These are phyloP conservation scores for Ascaphus truei DNA, from an alignment of 2,113 vertebrate genomes.

Conservation along the genomic window DNA sequence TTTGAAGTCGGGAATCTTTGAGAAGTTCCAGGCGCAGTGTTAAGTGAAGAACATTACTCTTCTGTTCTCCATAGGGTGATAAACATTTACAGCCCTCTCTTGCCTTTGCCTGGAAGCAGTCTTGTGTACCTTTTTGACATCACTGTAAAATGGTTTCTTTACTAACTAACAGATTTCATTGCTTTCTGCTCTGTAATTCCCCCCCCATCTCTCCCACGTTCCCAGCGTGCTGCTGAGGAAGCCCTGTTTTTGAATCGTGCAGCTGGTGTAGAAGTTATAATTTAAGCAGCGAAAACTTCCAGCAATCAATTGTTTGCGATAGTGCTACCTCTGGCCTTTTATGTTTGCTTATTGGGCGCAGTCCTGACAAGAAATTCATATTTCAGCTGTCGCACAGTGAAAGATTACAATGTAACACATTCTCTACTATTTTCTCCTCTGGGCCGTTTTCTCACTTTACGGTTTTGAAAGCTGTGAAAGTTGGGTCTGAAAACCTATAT, in stretches of 20 bases:
- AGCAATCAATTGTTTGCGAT: not conserved
- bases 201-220: not conserved
- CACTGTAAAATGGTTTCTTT: conserved; percentile 21
- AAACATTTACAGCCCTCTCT: not conserved
- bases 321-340: too few relatives aligned
- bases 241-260: not conserved
- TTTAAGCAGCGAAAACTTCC: too few relatives aligned
- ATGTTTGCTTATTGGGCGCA: too few relatives aligned
- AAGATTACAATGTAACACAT: too few relatives aligned
- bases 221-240: not conserved
- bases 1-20: conserved; percentile 5
- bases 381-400: not conserved
- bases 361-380: not conserved
- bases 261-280: too few relatives aligned
- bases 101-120: not conserved
- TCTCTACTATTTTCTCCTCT: too few relatives aligned
- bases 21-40: not conserved
- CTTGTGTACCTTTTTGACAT: conserved; percentile 17
- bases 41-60: not conserved
- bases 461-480: too few relatives aligned
- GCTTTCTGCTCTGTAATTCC: not conserved
- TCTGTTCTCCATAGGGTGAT: conserved; percentile 1
- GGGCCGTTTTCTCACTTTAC: too few relatives aligned
- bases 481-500: too few relatives aligned
- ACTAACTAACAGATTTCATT: conserved; percentile 24